A percentile compares a stretch with the other conserved stretches of the same genome.
Evolutionary conservation across 2,113 vertebrate genomes (phyloP).

Genomic region (Tylochromis polylepis): DNA sequence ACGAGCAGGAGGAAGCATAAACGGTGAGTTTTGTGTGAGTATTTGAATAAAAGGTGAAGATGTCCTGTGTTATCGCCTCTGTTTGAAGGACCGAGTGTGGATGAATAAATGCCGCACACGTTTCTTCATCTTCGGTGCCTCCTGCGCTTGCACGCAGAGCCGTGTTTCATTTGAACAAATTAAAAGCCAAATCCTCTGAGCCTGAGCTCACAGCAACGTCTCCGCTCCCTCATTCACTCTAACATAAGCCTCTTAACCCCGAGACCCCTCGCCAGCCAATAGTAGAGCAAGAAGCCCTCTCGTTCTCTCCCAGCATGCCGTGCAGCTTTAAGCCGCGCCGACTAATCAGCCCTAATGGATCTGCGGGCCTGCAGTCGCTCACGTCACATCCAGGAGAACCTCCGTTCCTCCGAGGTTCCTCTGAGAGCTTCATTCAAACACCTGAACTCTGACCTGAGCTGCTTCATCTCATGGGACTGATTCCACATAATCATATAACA

Average conservation of each 20-base stretch:
- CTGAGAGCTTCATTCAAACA: background rate
- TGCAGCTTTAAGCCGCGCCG: background rate
- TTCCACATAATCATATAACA: background rate
- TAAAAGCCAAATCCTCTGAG: background rate
- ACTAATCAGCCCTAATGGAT: background rate
- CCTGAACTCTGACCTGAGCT: background rate
- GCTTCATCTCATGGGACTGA: background rate
- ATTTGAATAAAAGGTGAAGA: background rate
- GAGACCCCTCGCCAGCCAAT: background rate
- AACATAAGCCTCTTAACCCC: background rate
- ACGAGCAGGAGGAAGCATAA: background rate
- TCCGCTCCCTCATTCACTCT: background rate
- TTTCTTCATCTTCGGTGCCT: background rate
- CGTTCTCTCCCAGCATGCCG: background rate
- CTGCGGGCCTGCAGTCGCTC: background rate
- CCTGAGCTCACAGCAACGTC: background rate
- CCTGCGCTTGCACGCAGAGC: background rate
- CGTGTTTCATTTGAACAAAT: background rate
- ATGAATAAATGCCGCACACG: background rate
- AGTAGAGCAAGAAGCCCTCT: background rate
- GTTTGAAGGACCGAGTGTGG: background rate
- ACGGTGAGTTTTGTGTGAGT: background rate
- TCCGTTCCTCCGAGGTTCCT: background rate
- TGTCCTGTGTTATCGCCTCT: background rate
- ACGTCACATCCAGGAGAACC: background rate